A percentile compares a stretch with the other conserved stretches of the same genome.
Evolutionary conservation across 1,140 invertebrate genomes (phyloP).

Genomic region (Atta colombica): DNA sequence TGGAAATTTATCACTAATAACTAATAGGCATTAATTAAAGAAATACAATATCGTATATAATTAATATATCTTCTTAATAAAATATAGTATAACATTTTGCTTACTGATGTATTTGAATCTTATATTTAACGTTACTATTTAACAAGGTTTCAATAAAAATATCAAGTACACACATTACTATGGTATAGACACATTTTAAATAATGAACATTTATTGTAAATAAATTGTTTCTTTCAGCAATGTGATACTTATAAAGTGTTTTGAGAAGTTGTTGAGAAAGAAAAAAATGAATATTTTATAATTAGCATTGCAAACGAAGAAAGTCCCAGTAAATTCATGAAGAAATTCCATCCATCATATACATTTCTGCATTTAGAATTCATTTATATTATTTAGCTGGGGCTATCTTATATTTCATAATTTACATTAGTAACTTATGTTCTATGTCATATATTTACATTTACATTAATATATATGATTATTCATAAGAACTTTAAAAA

Average conservation of each 20-base stretch:
- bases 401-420: neutral
- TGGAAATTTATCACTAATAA: slow-evolving; percentile 21
- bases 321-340: neutral
- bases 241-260: slow-evolving; percentile 37
- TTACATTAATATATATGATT: neutral
- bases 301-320: neutral
- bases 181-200: slow-evolving; percentile 31
- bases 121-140: slow-evolving; percentile 31
- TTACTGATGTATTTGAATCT: slow-evolving; percentile 29
- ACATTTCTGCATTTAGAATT: neutral
- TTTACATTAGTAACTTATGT: neutral
- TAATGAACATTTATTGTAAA: slow-evolving; percentile 37
- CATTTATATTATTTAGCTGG: neutral
- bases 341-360: slow-evolving; percentile 2
- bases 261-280: neutral
- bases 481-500: neutral
- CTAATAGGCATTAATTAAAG: neutral
- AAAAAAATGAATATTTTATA: neutral
- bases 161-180: neutral
- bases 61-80: slow-evolving; percentile 17
- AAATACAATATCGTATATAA: neutral
- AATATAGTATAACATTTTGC: slow-evolving; percentile 8
- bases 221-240: slow-evolving; percentile 22
- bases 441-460: slow-evolving; percentile 7
- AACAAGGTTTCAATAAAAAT: neutral